These are phyloP conservation scores for Rhabdophis nuchalis DNA, from an alignment of 2,797 vertebrate genomes.

Conservation along the genomic window DNA sequence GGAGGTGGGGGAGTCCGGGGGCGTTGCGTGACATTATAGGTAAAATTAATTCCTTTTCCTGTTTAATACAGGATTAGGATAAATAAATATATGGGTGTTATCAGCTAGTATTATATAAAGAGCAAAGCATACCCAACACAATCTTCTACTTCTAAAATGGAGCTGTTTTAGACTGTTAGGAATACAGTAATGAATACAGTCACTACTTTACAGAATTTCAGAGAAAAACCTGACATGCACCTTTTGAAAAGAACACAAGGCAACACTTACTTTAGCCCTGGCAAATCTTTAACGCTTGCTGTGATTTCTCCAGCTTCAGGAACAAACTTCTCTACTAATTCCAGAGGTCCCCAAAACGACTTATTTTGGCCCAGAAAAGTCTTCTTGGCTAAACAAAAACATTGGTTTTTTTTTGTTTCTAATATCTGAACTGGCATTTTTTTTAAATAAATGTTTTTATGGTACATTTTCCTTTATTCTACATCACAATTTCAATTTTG, in stretches of 20 bases:
- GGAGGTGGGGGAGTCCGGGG: too few relatives aligned
- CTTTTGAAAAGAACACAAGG: background rate
- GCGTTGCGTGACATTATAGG: too few relatives aligned
- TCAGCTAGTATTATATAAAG: background rate
- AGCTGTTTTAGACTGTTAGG: background rate
- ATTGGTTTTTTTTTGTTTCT: rapidly evolving
- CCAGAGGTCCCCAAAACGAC: conserved; percentile 96
- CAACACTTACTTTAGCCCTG: conserved; percentile 89
- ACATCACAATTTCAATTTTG: too few relatives aligned
- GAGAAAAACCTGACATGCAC: background rate
- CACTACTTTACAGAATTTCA: background rate
- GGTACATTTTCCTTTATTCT: too few relatives aligned
- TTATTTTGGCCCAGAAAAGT: conserved; percentile 98
- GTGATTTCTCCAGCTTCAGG: conserved; percentile 97
- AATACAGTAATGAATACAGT: too few relatives aligned
- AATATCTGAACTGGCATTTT: rapidly evolving
- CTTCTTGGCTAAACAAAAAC: conserved; percentile 85
- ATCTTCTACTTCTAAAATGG: background rate
- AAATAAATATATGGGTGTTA: too few relatives aligned
- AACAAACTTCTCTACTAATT: conserved; percentile 96
- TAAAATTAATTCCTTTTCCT: too few relatives aligned
- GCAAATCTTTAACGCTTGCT: conserved; percentile 96
- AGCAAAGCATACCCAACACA: background rate
- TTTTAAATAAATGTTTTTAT: too few relatives aligned
- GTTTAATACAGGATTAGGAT: too few relatives aligned